Base-by-base conservation (phyloP, 2,113 vertebrate species). In the Genyomyrus donnyi region DNA sequence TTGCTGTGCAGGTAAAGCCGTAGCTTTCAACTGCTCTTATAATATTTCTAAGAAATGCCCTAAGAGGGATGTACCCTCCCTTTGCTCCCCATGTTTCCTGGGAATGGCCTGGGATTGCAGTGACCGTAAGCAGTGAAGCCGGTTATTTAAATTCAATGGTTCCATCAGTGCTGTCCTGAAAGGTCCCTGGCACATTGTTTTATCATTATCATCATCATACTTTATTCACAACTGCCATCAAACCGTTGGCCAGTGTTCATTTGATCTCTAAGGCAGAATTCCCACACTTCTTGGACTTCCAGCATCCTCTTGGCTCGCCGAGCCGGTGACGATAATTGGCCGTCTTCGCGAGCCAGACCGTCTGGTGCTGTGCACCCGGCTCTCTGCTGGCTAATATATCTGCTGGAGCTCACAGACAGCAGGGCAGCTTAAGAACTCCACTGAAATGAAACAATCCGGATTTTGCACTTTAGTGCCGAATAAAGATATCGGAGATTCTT, bases 371-470 rank as follows among this genome's bases (percentile, higher is more conserved):
- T 50, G 35, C 21, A 74, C 46, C 21, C 39, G 8, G 27, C 85
- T 85, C 85, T 90, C 58, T 39, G 84, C 50, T 74, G 85, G 89
- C 83, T 87, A 90, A 90, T 87, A 58, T 90, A 90, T 27, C 46
- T 62, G 89, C 56, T 39, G 45, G 42, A 85, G 84, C 85, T 90
- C 84, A 10, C 24, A 90, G 83, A 87, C 84, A n/a, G 53, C 45
- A 39, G 83, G 15, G 52, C 56, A 11, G 84, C 84, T 62, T 49
- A 31, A 35, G 50, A 87, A 50, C 85, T 90, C 53, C 35, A 19
- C 45, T 62, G n/a, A 48, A 90, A 87, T 74, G 45, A 86, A 87
- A 87, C 80, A n/a, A 21, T 84, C 80, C 42, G 24, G 80, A 84
- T 77, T 77, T 77, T 77, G 70, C 31, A 77, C 80, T 84, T 84